Evolutionary conservation across 1,140 invertebrate genomes (phyloP), one percentile per base, ranked within the genome.

Genomic region (Drosophila bocqueti): DNA sequence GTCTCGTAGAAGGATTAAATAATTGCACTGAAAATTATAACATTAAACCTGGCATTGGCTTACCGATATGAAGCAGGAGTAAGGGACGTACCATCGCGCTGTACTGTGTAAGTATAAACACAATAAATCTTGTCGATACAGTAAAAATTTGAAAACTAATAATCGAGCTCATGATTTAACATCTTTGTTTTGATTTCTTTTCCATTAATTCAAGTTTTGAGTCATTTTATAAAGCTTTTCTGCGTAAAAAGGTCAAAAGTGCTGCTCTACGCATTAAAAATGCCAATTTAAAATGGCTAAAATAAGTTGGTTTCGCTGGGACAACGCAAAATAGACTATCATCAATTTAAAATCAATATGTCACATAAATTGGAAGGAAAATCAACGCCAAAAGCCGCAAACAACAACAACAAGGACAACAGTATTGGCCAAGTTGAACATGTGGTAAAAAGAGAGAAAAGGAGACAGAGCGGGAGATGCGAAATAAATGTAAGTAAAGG

Each of bases 281-380:
- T 78, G 67, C 79, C 85, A 90, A 90, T 90, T 90, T 90, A 90
- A 85, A 90, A 75, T 90, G 75, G 67, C 59, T 71, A 63, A 89
- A 89, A 90, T 82, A 90, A 91, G 84, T 90, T 90, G 85, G 84
- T 59, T 74, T 73, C 63, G 18, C 52, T 29, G 31, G 42, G 29
- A 40, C 71, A 72, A 54, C 71, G 62, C 86, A 90, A 91, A 91
- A 83, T 91, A 79, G 90, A 81, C 90, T 92, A 92, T 92, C 91
- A 91, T 92, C 91, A 92, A 92, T 92, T 92, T 86, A 91, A 89
- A 91, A 92, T 92, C 91, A 92, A 92, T 92, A 92, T 92, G 91
- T 92, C 91, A 92, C 89, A 92, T 92, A 92, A 92, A 92, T 92
- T 92, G 91, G 89, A 89, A 92, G 92, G 84, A 86, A 92, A 92